Percentiles rank a stretch among this genome's conserved stretches.
phyloP scores from a whole-genome alignment of 2,113 vertebrate genomes.

The Calypte anna region DNA sequence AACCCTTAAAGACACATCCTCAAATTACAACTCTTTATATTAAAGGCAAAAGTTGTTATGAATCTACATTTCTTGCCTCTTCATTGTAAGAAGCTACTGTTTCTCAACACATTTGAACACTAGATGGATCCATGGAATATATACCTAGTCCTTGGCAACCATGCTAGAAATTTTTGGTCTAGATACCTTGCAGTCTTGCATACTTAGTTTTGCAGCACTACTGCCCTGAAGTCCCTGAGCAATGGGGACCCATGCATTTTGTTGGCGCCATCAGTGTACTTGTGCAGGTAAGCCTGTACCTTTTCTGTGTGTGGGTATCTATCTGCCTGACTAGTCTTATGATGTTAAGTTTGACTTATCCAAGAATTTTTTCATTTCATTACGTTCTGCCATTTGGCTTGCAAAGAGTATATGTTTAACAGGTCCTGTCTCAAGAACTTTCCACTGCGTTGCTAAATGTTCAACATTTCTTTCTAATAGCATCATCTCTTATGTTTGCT shows the following conservation, averaged over 20 bases:
- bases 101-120: not conserved
- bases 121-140: not conserved
- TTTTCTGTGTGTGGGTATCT: not conserved
- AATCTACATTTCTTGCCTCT: not conserved
- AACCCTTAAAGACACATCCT: not conserved
- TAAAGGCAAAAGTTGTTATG: not conserved
- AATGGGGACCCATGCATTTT: not conserved
- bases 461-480: constrained; percentile 59
- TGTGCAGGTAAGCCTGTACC: not conserved
- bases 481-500: constrained; percentile 21
- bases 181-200: not conserved
- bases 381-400: constrained; percentile 63
- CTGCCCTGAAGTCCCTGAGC: not conserved
- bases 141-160: not conserved
- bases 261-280: not conserved
- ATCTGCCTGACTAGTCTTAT: not conserved
- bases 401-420: constrained; percentile 43
- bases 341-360: constrained; percentile 30
- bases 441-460: constrained; percentile 47
- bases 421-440: constrained; percentile 55
- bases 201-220: not conserved
- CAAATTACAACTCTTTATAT: not conserved
- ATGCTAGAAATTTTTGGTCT: not conserved
- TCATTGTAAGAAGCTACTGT: not conserved
- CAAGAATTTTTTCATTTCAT: constrained; percentile 18